Evolutionary conservation across 30 jellyfish, hydroid and myxozoan genomes (phyloP).

Genomic region (Aurelia aurita complex sp. Pacific): DNA sequence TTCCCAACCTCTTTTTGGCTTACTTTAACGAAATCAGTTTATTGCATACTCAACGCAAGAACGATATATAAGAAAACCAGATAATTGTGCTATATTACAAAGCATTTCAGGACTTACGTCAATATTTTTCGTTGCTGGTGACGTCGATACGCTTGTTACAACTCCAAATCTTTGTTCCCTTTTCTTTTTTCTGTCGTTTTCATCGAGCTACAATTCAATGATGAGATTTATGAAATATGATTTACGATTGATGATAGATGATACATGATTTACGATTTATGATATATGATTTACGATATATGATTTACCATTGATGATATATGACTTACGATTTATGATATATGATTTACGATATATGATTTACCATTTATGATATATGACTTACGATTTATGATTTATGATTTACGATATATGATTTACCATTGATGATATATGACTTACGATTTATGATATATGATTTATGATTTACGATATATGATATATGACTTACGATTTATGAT

Average conservation of each 20-base stretch:
- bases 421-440: background rate
- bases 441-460: background rate
- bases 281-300: background rate
- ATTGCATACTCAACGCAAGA: too few relatives aligned
- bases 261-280: background rate
- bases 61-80: too few relatives aligned
- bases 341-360: too few relatives aligned
- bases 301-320: too few relatives aligned
- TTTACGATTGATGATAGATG: background rate
- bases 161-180: slow-evolving; percentile 67
- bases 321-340: too few relatives aligned
- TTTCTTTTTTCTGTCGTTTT: slow-evolving; percentile 41
- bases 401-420: background rate
- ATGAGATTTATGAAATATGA: background rate
- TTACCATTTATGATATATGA: too few relatives aligned
- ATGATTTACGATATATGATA: too few relatives aligned
- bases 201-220: slow-evolving; percentile 45
- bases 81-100: too few relatives aligned
- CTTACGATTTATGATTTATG: too few relatives aligned
- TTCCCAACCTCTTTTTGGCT: too few relatives aligned
- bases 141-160: slow-evolving; percentile 55
- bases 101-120: slow-evolving; percentile 27
- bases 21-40: too few relatives aligned
- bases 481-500: too few relatives aligned
- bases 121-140: slow-evolving; percentile 15